A percentile compares a stretch with the other conserved stretches of the same genome.
These are phyloP conservation scores for Metridium senile DNA, from an alignment of 92 coral and sea anemone genomes.

Conservation along the genomic window DNA sequence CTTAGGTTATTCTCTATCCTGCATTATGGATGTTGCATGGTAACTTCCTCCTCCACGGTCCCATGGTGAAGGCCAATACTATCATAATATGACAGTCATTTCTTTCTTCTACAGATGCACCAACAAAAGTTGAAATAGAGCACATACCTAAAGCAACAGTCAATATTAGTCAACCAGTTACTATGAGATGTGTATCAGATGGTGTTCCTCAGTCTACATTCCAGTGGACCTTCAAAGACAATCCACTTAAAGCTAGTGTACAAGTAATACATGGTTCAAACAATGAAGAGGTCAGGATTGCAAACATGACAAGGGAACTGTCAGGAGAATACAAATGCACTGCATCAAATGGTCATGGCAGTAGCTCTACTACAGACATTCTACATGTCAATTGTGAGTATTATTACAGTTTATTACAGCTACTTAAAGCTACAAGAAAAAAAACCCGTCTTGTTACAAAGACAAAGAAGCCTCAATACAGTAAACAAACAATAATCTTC, in stretches of 20 bases:
- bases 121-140: conserved; percentile 36
- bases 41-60: too few relatives aligned
- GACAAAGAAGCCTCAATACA: too few relatives aligned
- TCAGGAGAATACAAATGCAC: conserved; percentile 81
- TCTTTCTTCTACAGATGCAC: conserved; percentile 67
- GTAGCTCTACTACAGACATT: conserved; percentile 9
- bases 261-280: not conserved
- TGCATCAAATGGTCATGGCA: conserved; percentile 66
- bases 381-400: conserved; percentile 63
- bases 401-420: too few relatives aligned
- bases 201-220: conserved; percentile 54
- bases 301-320: conserved; percentile 23
- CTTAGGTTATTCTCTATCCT: too few relatives aligned
- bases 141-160: conserved; percentile 17
- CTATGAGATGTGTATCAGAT: conserved; percentile 57
- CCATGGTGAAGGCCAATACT: too few relatives aligned
- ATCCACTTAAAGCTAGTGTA: conserved; percentile 7
- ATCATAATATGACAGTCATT: too few relatives aligned
- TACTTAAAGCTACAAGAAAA: too few relatives aligned
- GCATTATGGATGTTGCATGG: too few relatives aligned
- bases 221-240: conserved; percentile 56
- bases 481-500: too few relatives aligned
- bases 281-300: not conserved
- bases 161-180: conserved; percentile 14
- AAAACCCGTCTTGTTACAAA: too few relatives aligned